Base-by-base conservation (phyloP, 2,888 invertebrate genomes). In the Drosophila setosimentum region DNA sequence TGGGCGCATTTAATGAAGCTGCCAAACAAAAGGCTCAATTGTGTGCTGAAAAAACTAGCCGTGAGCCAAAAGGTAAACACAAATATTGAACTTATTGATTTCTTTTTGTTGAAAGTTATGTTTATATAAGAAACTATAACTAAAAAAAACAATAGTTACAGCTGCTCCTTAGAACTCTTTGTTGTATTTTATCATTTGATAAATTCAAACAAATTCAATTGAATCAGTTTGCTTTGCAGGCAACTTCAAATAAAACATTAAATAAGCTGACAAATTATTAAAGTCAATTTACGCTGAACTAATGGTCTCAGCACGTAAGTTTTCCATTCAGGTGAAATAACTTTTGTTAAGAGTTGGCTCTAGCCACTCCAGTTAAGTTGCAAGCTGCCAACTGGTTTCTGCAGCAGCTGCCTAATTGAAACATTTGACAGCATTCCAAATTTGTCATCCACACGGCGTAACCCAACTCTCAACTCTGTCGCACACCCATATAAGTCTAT, bases 11-110 rank as follows among this genome's bases (percentile, higher is more conserved):
- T 84, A 85, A 85, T 85, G 90, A 84, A 89, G 90, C 86, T 84
- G 85, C 65, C 70, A 78, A 71, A 82, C 87, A 82, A 77, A 77
- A 18, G 63, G 49, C 45, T 32, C 51, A 42, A 62, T 59, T 78
- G 57, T 68, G 60, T 64, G 60, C 63, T 49, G 50, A 45, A 54
- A 48, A 72, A 78, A 65, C 82, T 84, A 59, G 72, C 69, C 64
- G 69, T 71, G 60, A 45, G 27, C 49, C 49, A 49, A 57, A 37
- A 57, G 60, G 83, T 33, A 42, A 82, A 69, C 59, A 76, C 85
- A 89, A 89, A 84, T 89, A 84, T 84, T 84, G 86, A 84, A 71
- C 72, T 68, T 84, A 89, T 89, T 89, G 90, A 89, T 77, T 70
- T 16, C 16, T 11, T 21, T 10, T 5, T 4, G 11, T 21, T 21